Percentiles rank a stretch among this genome's conserved stretches.
These are phyloP conservation scores for Nymphalis io DNA, from an alignment of 1,140 invertebrate species.

Conservation along the genomic window DNA sequence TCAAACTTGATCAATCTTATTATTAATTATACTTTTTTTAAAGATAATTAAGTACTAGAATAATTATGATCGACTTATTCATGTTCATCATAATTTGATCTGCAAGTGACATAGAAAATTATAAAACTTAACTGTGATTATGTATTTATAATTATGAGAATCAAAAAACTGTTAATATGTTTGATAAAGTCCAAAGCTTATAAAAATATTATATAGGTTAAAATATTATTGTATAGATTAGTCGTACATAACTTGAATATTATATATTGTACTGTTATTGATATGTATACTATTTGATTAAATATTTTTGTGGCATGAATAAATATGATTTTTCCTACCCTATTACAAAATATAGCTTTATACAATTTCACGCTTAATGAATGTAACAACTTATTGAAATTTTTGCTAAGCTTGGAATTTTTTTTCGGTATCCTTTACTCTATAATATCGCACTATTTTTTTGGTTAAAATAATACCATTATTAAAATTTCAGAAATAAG, in stretches of 20 bases:
- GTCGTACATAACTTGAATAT: slow-evolving; percentile 34
- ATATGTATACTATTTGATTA: slow-evolving; percentile 49
- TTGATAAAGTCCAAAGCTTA: slow-evolving; percentile 45
- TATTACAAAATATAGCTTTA: background rate
- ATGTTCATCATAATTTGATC: slow-evolving; percentile 10
- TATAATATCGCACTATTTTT: background rate
- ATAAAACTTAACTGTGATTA: slow-evolving; percentile 39
- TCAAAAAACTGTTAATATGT: slow-evolving; percentile 32
- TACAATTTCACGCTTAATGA: too few relatives aligned
- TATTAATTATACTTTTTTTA: background rate
- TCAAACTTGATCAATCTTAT: background rate
- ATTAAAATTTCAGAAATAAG: too few relatives aligned
- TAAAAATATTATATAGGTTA: slow-evolving; percentile 33
- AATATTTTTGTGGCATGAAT: slow-evolving; percentile 46
- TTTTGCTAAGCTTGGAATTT: too few relatives aligned
- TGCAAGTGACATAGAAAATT: slow-evolving; percentile 18
- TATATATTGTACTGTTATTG: slow-evolving; percentile 45
- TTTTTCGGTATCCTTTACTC: too few relatives aligned
- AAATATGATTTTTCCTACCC: background rate
- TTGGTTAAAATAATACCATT: too few relatives aligned
- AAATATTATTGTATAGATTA: slow-evolving; percentile 41
- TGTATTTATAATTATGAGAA: slow-evolving; percentile 37
- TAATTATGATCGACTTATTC: background rate
- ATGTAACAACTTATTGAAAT: too few relatives aligned
- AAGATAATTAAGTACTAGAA: background rate